Conservation (phyloP, 2,888 invertebrate species). For the Hydraecia micacea region DNA sequence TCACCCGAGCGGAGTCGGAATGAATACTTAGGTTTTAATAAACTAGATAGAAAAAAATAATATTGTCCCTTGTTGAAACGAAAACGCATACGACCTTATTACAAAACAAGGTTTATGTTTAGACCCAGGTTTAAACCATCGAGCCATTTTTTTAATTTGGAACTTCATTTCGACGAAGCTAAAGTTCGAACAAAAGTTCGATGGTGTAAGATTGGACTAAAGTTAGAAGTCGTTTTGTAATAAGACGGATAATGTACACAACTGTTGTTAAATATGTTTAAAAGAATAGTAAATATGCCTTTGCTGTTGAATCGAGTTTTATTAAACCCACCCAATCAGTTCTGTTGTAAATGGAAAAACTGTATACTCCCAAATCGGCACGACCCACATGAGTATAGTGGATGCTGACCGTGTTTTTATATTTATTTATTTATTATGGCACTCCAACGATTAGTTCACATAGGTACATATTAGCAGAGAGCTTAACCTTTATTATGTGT, state of each 20-base stretch:
- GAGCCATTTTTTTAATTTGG: neutral
- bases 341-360: no score
- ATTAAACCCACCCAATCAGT: neutral
- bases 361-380: neutral
- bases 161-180: neutral
- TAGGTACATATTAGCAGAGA: no score
- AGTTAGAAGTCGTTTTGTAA: neutral
- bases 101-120: neutral
- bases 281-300: neutral
- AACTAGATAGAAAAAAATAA: neutral
- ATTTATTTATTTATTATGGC: no score
- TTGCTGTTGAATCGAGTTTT: constrained; percentile 3
- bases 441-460: no score
- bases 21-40: neutral
- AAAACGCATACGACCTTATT: neutral
- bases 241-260: neutral
- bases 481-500: no score
- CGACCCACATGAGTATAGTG: neutral
- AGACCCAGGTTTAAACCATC: neutral
- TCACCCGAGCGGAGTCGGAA: neutral
- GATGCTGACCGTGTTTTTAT: neutral
- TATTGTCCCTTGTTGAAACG: neutral
- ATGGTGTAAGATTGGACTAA: neutral
- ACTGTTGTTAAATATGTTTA: neutral
- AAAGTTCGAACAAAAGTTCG: neutral